Percentiles rank a stretch among this genome's conserved stretches.
These are phyloP conservation scores for Cylindroiulus punctatus DNA, from an alignment of 2,888 invertebrate genomes.

Conservation along the genomic window DNA sequence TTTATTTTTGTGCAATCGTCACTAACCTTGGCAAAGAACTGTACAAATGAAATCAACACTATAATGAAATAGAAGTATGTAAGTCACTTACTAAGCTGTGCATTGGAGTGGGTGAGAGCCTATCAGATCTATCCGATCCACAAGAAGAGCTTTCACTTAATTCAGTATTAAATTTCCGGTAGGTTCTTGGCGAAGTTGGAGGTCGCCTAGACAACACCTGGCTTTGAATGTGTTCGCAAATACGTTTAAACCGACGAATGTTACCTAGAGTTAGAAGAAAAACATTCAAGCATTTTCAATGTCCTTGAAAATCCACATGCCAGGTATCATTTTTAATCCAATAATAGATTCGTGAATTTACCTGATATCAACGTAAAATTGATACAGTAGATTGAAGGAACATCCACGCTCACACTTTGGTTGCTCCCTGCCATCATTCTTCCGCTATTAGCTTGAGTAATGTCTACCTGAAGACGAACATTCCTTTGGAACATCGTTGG, in stretches of 20 bases:
- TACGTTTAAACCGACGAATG: conserved; percentile 90
- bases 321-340: conserved; percentile 64
- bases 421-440: conserved; percentile 39
- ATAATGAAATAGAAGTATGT: not conserved
- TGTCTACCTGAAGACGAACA: conserved; percentile 84
- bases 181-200: conserved; percentile 74
- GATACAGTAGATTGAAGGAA: conserved; percentile 78
- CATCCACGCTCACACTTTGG: conserved; percentile 54
- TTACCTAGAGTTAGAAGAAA: conserved; percentile 74
- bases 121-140: conserved; percentile 76
- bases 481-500: conserved; percentile 97
- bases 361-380: conserved; percentile 94
- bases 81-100: conserved; percentile 59
- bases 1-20: no score
- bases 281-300: conserved; percentile 51
- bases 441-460: conserved; percentile 68
- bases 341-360: conserved; percentile 64
- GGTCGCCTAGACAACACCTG: conserved; percentile 75
- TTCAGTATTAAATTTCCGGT: conserved; percentile 74
- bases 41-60: not conserved
- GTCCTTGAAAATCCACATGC: not conserved
- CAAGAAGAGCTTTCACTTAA: conserved; percentile 77
- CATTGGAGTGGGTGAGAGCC: conserved; percentile 66
- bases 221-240: conserved; percentile 95
- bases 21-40: not conserved